Evolutionary conservation across 2,888 invertebrate species (phyloP), one percentile per base, ranked within the genome.

Genomic region (Sericinus montela): DNA sequence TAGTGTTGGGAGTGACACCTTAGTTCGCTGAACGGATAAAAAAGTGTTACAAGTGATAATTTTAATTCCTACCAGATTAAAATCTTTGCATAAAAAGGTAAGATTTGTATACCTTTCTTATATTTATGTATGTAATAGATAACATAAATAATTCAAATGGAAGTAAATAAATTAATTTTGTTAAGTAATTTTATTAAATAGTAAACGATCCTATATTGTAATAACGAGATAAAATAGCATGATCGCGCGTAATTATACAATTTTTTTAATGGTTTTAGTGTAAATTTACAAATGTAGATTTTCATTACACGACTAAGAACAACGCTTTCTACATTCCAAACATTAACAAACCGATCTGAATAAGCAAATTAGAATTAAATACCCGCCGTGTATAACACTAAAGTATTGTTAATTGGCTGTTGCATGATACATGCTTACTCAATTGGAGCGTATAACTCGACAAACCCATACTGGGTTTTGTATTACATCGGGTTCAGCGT

Each of bases 361-460:
- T 45, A 54, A 48, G 37, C 48, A 51, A 51, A 51, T 47, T 29
- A 48, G 40, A 48, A 45, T 37, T 48, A 14, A 46, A 46, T 57
- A 48, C 48, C 53, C 50, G 45, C 47, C 50, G 46, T 29, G 34
- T 45, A 45, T 39, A 42, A 35, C 30, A 38, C 47, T 51, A 50
- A 54, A 54, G 47, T 54, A 44, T 67, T 63, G 61, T 64, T 65
- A 65, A 73, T 69, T 65, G 59, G 59, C 62, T 67, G 63, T 73
- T 64, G 79, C 83, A 80, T 82, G 80, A 80, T 80, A 83, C 85
- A 80, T 79, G 80, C 85, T 78, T 76, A 74, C 72, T 69, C 80
- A 82, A 84, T 72, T 81, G 78, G 86, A 86, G 83, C 85, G 83
- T 80, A 68, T 73, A 75, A 58, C 61, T 57, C 69, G 66, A 68